These are phyloP conservation scores for Rotaria magnacalcarata DNA, from an alignment of 2,888 invertebrate genomes.

Conservation along the genomic window DNA sequence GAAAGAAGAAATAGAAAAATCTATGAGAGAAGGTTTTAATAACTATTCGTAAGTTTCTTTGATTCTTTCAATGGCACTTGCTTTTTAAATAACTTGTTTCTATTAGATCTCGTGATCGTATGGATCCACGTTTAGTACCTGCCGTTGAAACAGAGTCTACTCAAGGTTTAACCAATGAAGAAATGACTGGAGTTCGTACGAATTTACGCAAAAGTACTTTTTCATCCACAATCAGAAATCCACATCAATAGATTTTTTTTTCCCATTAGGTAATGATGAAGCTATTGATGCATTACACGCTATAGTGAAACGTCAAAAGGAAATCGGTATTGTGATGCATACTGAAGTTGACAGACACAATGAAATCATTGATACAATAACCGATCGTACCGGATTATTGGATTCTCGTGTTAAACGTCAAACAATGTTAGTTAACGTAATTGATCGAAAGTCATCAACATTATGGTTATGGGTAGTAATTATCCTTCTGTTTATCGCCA, in stretches of 20 bases:
- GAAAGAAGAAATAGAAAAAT: not conserved
- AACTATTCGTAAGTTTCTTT: not conserved
- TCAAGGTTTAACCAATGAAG: not conserved
- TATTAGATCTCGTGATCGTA: not conserved
- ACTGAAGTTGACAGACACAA: not conserved
- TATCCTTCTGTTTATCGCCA: not conserved
- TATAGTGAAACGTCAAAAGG: not conserved
- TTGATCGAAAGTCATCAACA: not conserved
- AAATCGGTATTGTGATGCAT: not conserved
- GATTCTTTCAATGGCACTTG: not conserved
- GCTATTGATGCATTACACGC: conserved; percentile 12
- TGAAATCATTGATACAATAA: not conserved
- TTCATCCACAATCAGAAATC: too few relatives aligned
- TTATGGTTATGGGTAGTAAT: not conserved
- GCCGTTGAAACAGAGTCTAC: not conserved
- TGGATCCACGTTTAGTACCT: not conserved
- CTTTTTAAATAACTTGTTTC: not conserved
- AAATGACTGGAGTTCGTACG: not conserved
- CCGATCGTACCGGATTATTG: not conserved
- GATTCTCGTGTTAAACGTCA: conserved; percentile 24
- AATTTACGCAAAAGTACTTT: not conserved
- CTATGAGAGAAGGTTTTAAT: not conserved
- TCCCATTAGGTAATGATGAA: not conserved
- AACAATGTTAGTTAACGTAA: conserved; percentile 6
- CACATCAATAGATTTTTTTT: too few relatives aligned